Evolutionary conservation across 1,140 invertebrate genomes (phyloP), one percentile per base, ranked within the genome.

Genomic region (Drosophila sechellia): DNA sequence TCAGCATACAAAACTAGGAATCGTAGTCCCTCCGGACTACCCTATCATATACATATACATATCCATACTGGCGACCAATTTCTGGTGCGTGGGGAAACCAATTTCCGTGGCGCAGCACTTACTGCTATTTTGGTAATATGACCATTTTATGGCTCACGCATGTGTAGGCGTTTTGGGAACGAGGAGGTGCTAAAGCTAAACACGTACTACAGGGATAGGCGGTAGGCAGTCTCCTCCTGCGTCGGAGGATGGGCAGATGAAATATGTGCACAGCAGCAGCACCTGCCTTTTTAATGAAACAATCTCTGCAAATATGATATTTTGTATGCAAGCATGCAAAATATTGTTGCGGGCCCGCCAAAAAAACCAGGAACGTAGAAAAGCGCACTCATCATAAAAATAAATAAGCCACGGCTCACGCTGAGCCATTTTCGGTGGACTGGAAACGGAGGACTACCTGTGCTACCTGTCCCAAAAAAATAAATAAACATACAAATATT

Each of bases 301-400:
- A 87, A 87, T 87, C 84, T 87, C 84, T 69, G 79, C 84, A 87
- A 87, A 87, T 87, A 84, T 87, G 84, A 87, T 87, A 87, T 87
- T 87, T 89, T 87, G 84, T 87, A 87, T 87, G 84, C 84, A 87
- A 87, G 89, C 84, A 87, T 87, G 84, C 84, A 89, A 87, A 89
- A 87, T 89, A 87, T 84, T 79, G 68, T 69, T 59, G 42, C 45
- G 39, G 61, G 59, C 39, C 31, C 11, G 5, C 15, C 17, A 37
- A 37, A 39, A 49, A 57, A 39, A 15, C 25, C 39, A 52, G 43
- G 27, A 54, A 60, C 42, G 58, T 58, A 43, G 63, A 52, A 56
- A 74, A 68, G 70, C 63, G 72, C 60, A 68, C 79, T 79, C 79
- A 66, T 76, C 79, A 71, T 79, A 81, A 86, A 81, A 87, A 56